A percentile compares a stretch with the other conserved stretches of the same genome.
phyloP scores from a whole-genome alignment of 2,797 vertebrate genomes.

The Arrhamphus sclerolepis region DNA sequence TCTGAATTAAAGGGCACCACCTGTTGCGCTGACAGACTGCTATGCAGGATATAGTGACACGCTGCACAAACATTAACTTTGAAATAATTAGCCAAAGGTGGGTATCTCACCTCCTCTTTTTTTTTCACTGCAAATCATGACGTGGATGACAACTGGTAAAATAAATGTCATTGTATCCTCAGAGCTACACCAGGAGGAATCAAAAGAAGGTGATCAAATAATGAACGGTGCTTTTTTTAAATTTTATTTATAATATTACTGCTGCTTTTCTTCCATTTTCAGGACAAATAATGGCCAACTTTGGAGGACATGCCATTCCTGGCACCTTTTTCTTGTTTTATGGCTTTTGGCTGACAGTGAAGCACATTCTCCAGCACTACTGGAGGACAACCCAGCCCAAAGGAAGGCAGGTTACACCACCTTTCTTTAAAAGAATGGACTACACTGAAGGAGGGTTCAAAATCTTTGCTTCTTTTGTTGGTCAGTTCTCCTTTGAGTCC shows the following conservation, averaged over 20 bases:
- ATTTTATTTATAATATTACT: background rate
- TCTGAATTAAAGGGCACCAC: too few relatives aligned
- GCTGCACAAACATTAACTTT: too few relatives aligned
- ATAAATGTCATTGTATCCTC: constrained; percentile 22
- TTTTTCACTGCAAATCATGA: too few relatives aligned
- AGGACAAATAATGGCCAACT: constrained; percentile 89
- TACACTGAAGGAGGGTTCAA: constrained; percentile 84
- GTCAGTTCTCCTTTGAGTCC: constrained; percentile 72
- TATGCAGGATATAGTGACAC: too few relatives aligned
- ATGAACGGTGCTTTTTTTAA: background rate
- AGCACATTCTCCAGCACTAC: constrained; percentile 79
- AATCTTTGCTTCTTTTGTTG: constrained; percentile 83
- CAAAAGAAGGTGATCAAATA: background rate
- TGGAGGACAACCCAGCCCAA: constrained; percentile 68
- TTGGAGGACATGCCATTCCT: constrained; percentile 94
- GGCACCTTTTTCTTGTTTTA: constrained; percentile 91
- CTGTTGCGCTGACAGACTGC: too few relatives aligned
- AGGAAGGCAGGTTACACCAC: constrained; percentile 27
- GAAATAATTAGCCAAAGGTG: too few relatives aligned
- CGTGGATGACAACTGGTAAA: too few relatives aligned
- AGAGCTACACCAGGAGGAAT: background rate
- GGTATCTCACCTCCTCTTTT: too few relatives aligned
- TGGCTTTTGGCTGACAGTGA: constrained; percentile 91
- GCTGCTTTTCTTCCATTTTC: constrained; percentile 21
- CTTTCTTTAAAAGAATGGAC: constrained; percentile 77